Conservation (phyloP, 2,888 invertebrate species). For the Bruchidius siliquastri region DNA sequence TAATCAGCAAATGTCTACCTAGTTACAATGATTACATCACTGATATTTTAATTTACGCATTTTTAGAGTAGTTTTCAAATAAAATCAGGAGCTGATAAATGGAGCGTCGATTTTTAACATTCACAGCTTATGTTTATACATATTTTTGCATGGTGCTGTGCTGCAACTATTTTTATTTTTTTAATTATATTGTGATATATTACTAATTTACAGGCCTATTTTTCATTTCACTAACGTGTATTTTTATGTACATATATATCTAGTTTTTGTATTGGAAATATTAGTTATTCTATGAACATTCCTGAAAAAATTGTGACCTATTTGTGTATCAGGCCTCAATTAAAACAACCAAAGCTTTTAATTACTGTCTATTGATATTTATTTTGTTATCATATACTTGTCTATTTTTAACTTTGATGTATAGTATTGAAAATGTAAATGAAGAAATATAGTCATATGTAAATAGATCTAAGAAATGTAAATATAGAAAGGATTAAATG, state of each 20-base stretch:
- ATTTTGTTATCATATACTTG: conserved; percentile 16
- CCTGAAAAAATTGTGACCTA: neutral
- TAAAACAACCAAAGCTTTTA: conserved; percentile 22
- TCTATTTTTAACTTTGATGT: conserved; percentile 16
- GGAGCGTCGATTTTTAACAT: neutral
- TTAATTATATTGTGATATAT: neutral
- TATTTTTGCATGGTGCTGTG: neutral
- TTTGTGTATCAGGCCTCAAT: neutral
- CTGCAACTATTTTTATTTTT: neutral
- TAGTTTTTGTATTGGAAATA: neutral
- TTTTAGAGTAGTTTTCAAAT: neutral
- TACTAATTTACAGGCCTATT: neutral
- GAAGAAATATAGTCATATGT: conserved; percentile 7
- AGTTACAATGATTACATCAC: neutral
- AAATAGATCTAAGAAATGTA: neutral
- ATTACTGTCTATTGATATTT: conserved; percentile 20
- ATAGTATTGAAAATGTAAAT: conserved; percentile 13
- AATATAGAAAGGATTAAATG: conserved; percentile 1
- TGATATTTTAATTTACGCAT: neutral
- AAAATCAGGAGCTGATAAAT: neutral
- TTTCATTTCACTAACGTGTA: neutral
- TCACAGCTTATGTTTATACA: neutral
- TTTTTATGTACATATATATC: neutral
- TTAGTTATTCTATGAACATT: neutral
- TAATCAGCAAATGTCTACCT: neutral